Evolutionary conservation across 2,113 vertebrate genomes (phyloP).

Genomic region (Phoxinus phoxinus): DNA sequence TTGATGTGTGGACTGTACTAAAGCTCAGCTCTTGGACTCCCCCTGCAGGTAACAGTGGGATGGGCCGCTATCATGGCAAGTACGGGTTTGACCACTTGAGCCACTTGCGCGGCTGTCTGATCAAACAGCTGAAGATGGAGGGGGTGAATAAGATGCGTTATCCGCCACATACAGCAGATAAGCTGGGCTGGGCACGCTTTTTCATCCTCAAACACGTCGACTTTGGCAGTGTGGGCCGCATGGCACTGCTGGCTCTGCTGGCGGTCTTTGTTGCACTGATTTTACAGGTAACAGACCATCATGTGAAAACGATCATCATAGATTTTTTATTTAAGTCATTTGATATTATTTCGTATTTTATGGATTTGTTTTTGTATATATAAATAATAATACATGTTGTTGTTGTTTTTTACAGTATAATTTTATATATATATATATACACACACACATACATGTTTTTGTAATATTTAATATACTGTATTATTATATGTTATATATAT

Average conservation of each 20-base stretch:
- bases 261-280: constrained; percentile 68
- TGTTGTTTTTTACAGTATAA: too few species aligned
- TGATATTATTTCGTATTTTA: not conserved
- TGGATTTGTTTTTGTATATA: not conserved
- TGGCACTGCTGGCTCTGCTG: constrained; percentile 70
- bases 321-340: not conserved
- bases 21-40: constrained; percentile 14
- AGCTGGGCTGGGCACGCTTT: constrained; percentile 82
- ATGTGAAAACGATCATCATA: not conserved
- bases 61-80: constrained; percentile 87
- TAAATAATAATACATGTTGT: too few species aligned
- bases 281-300: constrained; percentile 66
- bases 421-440: too few species aligned
- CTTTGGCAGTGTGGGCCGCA: constrained; percentile 65
- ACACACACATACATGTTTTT: not conserved
- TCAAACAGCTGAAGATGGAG: constrained; percentile 83
- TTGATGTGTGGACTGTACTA: not conserved
- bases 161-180: constrained; percentile 83
- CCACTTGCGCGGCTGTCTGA: constrained; percentile 82
- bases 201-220: constrained; percentile 75
- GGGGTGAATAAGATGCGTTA: constrained; percentile 80
- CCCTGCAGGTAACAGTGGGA: constrained; percentile 86
- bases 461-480: not conserved
- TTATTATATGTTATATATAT: not conserved
- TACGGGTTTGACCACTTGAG: constrained; percentile 87